Percentiles rank a stretch among this genome's conserved stretches.
phyloP scores from a whole-genome alignment of 2,888 invertebrate genomes.

The Dinocampus coccinellae region DNA sequence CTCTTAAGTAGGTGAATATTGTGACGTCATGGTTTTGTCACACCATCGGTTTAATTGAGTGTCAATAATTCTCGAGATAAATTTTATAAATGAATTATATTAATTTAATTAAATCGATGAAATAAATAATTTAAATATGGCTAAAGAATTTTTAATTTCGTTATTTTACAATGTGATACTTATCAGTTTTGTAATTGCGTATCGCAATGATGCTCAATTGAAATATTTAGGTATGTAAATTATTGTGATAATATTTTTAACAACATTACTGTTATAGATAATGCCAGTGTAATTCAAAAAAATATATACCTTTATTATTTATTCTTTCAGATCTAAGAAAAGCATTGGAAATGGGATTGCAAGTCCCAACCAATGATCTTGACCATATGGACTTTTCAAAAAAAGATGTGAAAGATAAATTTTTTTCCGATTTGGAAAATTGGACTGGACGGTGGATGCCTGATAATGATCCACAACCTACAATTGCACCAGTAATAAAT shows the following conservation, averaged over 20 bases:
- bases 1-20: too few species aligned
- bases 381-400: not conserved
- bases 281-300: too few species aligned
- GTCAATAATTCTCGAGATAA: too few species aligned
- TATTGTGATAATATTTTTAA: not conserved
- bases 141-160: constrained; percentile 1
- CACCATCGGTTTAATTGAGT: not conserved
- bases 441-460: constrained; percentile 70
- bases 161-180: constrained; percentile 13
- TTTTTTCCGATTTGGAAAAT: constrained; percentile 49
- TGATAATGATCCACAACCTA: constrained; percentile 53
- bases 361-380: not conserved
- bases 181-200: not conserved
- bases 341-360: not conserved
- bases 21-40: not conserved
- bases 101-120: not conserved
- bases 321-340: not conserved
- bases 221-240: not conserved
- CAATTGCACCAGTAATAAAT: constrained; percentile 53
- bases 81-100: too few species aligned
- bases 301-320: not conserved
- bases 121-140: constrained; percentile 6
- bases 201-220: not conserved
- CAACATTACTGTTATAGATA: not conserved
- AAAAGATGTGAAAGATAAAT: not conserved